Base-by-base conservation (phyloP, 2,888 invertebrate genomes). In the Drosophila acutilabella region DNA sequence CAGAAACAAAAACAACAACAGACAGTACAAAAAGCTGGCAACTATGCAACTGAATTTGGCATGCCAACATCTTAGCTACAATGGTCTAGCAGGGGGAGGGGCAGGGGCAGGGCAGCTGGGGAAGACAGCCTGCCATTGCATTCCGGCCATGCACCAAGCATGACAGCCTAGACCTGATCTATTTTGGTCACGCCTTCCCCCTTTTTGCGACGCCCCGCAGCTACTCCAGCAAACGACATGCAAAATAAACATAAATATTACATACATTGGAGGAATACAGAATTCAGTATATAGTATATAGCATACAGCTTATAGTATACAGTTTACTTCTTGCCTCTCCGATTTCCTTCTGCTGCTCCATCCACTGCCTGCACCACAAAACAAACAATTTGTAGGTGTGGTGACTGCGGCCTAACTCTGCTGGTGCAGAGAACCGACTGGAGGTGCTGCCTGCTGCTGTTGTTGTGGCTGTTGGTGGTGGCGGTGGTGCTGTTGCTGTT, bases 151-250 rank as follows among this genome's bases (percentile, higher is more conserved):
- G 88, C 86, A 85, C 68, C 80, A 47, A 74, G 81, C 89, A 84
- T 81, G 88, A 90, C 90, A 90, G 89, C 88, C 88, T 89, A 89
- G 88, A 89, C 86, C 88, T 86, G 88, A 89, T 89, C 88, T 89
- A 89, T 89, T 89, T 89, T 88, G 73, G 88, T 81, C 78, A 71
- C 54, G 69, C 71, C 71, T 64, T 65, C 64, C 26, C 20, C 64
- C 30, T 30, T 30, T 54, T 33, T 11, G 41, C 64, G 50, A 20
- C 38, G n/a, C 42, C 44, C 23, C 59, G 40, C n/a, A 62, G 66
- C 64, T 58, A 64, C 61, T 67, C 67, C 64, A 71, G 71, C 65
- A 2, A 2, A 40, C 62, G 26, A 59, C 64, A 76, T 76, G 75
- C 75, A 76, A 78, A 78, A 76, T 78, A 78, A 64, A 78, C 61